Conservation (phyloP, 2,888 invertebrate species). For the Papilio demoleus region DNA sequence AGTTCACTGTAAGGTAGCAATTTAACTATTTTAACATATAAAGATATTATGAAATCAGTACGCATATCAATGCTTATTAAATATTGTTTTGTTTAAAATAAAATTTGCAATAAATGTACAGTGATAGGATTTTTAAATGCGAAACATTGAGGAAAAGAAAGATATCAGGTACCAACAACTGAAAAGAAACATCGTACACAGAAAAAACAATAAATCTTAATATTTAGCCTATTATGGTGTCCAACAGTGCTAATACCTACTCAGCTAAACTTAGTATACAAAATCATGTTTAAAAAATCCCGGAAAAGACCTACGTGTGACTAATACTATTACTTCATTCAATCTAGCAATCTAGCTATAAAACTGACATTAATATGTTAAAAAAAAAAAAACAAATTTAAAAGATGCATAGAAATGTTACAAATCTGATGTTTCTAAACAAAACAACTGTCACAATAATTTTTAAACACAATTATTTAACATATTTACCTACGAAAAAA, state of each 20-base stretch:
- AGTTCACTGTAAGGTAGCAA: not conserved
- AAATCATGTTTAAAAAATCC: not conserved
- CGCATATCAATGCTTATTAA: not conserved
- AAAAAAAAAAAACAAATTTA: no score
- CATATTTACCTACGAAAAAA: no score
- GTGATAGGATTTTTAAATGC: slow-evolving; percentile 9
- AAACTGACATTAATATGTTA: no score
- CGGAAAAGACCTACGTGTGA: no score
- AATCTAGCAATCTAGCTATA: no score
- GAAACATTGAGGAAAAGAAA: not conserved
- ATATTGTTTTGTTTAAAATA: not conserved
- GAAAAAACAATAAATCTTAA: not conserved
- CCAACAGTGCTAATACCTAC: not conserved
- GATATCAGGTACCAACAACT: not conserved
- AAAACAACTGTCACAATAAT: no score
- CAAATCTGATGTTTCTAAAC: no score
- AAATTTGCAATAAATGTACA: slow-evolving; percentile 3
- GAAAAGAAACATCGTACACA: not conserved
- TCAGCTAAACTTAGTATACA: not conserved
- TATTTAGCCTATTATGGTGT: not conserved
- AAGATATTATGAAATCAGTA: slow-evolving; percentile 26
- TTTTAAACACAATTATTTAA: no score
- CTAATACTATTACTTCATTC: no score
- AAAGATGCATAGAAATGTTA: no score
- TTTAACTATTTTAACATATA: not conserved